A percentile compares a stretch with the other conserved stretches of the same genome.
Conservation (phyloP, 1,140 invertebrate species). For the Ganaspis sp. region DNA sequence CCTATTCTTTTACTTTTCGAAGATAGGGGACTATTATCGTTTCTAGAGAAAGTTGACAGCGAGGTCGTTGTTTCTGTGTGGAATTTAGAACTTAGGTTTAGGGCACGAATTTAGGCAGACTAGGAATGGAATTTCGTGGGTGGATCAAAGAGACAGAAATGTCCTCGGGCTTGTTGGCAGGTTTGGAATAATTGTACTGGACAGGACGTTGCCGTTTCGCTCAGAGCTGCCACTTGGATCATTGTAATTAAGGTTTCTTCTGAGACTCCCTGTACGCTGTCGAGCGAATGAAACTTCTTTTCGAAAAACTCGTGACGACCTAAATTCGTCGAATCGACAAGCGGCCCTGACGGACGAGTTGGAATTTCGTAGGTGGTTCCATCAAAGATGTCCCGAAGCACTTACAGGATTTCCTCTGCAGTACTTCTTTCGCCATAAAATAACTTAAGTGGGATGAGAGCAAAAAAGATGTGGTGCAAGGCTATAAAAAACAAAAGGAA, state of each 20-base stretch:
- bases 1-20: too few relatives aligned
- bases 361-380: slow-evolving; percentile 61
- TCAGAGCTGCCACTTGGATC: slow-evolving; percentile 54
- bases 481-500: slow-evolving; percentile 25
- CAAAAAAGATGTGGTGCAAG: not conserved
- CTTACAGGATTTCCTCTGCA: slow-evolving; percentile 27
- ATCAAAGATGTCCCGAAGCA: slow-evolving; percentile 28
- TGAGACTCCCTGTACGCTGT: slow-evolving; percentile 46
- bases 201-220: slow-evolving; percentile 45
- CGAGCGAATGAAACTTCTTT: slow-evolving; percentile 45
- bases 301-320: slow-evolving; percentile 40
- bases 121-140: slow-evolving; percentile 62
- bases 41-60: not conserved
- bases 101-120: not conserved
- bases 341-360: slow-evolving; percentile 48
- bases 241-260: slow-evolving; percentile 62
- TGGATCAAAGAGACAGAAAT: slow-evolving; percentile 55
- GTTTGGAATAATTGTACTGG: slow-evolving; percentile 31
- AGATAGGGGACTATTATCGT: not conserved
- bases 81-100: not conserved
- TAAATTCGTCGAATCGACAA: slow-evolving; percentile 65
- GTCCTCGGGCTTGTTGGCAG: slow-evolving; percentile 47
- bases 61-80: not conserved
- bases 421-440: slow-evolving; percentile 14
- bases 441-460: slow-evolving; percentile 16